A percentile compares a stretch with the other conserved stretches of the same genome.
Evolutionary conservation across 1,140 invertebrate species (phyloP).

Genomic region (Protaetia brevitarsis): DNA sequence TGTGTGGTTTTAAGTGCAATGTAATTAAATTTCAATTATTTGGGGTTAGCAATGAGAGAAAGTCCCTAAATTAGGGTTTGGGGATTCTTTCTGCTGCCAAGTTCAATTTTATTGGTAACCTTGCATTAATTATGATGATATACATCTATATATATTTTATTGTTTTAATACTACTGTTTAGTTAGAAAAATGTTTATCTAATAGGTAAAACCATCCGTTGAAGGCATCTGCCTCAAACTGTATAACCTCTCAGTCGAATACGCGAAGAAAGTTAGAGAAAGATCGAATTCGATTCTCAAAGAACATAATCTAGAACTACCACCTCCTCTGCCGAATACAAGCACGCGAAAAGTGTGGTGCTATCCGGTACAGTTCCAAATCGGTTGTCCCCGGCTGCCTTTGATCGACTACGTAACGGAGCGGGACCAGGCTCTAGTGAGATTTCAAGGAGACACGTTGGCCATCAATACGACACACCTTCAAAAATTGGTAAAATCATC

Average conservation of each 20-base stretch:
- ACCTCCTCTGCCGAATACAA: slow-evolving; percentile 62
- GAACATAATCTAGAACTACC: slow-evolving; percentile 80
- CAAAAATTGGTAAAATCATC: slow-evolving; percentile 71
- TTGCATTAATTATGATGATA: too few relatives aligned
- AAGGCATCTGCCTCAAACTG: slow-evolving; percentile 93
- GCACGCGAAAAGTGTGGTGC: slow-evolving; percentile 87
- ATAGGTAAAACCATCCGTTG: slow-evolving; percentile 80
- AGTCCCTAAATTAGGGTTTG: too few relatives aligned
- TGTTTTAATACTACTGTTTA: too few relatives aligned
- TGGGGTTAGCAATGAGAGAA: too few relatives aligned
- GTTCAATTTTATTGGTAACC: too few relatives aligned
- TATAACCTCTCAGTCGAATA: slow-evolving; percentile 90
- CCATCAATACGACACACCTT: slow-evolving; percentile 83
- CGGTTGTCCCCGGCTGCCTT: slow-evolving; percentile 78
- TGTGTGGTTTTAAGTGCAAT: too few relatives aligned
- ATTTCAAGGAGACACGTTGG: slow-evolving; percentile 81
- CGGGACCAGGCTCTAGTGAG: slow-evolving; percentile 79
- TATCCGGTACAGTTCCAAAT: slow-evolving; percentile 90
- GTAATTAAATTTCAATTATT: too few relatives aligned
- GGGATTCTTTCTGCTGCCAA: too few relatives aligned
- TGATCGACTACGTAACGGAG: slow-evolving; percentile 84
- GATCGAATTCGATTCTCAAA: slow-evolving; percentile 79
- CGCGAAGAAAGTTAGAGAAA: slow-evolving; percentile 85
- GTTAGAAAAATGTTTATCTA: slow-evolving; percentile 13
- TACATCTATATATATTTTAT: too few relatives aligned